These are phyloP conservation scores for Anarhynchus alexandrinus DNA, from an alignment of 2,113 vertebrate genomes.

Conservation along the genomic window DNA sequence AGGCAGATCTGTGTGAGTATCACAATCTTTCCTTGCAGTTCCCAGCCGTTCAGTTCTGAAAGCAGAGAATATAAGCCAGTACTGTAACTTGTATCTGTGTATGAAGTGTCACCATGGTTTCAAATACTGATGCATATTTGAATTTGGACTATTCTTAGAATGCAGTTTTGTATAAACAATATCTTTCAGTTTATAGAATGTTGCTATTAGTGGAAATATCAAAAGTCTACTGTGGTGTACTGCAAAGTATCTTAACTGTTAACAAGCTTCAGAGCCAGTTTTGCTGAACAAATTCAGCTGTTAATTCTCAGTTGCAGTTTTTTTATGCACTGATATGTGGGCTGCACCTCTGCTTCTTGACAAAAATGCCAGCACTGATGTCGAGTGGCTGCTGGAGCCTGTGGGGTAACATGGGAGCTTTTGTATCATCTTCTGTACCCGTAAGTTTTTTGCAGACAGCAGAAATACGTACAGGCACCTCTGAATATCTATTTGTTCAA, in stretches of 20 bases:
- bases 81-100: background rate
- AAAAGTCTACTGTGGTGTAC: background rate
- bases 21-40: background rate
- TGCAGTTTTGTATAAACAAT: background rate
- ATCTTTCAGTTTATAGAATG: background rate
- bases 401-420: background rate
- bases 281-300: background rate
- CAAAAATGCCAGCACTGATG: background rate
- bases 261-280: background rate
- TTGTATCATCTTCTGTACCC: background rate
- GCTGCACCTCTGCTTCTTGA: background rate
- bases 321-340: background rate
- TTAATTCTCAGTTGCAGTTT: background rate
- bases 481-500: background rate
- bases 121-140: background rate
- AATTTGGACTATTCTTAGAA: background rate
- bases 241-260: background rate
- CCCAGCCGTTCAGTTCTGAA: background rate
- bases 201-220: background rate
- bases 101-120: background rate
- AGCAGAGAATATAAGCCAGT: background rate
- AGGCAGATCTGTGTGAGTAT: slow-evolving; percentile 53
- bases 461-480: background rate
- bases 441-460: background rate
- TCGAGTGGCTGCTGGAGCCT: background rate